Percentiles rank a stretch among this genome's conserved stretches.
These are phyloP conservation scores for Dolichomitus sp. DNA, from an alignment of 2,888 invertebrate species.

Conservation along the genomic window DNA sequence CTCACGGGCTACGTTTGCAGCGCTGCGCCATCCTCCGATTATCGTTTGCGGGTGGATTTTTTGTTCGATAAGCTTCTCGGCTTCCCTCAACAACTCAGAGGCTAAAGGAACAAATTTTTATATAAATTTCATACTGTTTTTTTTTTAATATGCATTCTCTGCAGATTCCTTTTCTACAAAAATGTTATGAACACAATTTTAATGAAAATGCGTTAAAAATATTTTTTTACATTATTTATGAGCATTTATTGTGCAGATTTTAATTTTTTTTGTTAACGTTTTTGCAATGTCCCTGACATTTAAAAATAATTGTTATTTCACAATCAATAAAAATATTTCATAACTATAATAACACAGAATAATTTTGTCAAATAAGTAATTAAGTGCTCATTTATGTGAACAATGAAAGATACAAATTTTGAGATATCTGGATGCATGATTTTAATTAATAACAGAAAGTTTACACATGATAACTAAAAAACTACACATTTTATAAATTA, in stretches of 20 bases:
- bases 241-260: no score
- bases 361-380: background rate
- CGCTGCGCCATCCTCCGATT: constrained; percentile 97
- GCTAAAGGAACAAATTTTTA: constrained; percentile 87
- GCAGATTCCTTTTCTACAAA: background rate
- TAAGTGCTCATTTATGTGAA: no score
- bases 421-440: no score
- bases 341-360: background rate
- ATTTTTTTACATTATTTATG: no score
- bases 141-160: background rate
- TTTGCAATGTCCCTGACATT: background rate
- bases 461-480: no score
- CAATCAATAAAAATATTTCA: background rate
- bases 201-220: no score
- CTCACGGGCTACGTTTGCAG: constrained; percentile 93
- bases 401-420: no score
- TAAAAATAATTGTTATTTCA: background rate
- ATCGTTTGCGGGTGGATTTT: constrained; percentile 99
- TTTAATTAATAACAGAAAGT: no score
- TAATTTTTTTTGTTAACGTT: background rate
- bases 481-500: no score
- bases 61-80: constrained; percentile 96
- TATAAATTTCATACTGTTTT: background rate
- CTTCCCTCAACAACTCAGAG: constrained; percentile 97
- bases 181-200: background rate